A percentile compares a stretch with the other conserved stretches of the same genome.
phyloP scores from a whole-genome alignment of 2,113 vertebrate species.

The Aix galericulata region DNA sequence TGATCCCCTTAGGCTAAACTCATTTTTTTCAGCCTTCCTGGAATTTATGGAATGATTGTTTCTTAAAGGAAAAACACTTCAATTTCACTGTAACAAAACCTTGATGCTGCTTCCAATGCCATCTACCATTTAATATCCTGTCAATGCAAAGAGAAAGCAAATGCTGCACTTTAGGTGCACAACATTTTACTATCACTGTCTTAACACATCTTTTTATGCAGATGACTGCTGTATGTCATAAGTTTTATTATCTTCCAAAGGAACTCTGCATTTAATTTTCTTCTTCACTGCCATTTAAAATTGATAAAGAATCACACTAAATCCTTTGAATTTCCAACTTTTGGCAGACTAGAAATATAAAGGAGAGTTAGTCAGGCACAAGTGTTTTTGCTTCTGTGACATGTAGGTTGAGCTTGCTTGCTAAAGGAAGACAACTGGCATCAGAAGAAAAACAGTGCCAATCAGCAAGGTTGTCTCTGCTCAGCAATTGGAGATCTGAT shows the following conservation, averaged over 20 bases:
- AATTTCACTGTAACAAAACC: neutral
- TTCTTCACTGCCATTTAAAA: conserved; percentile 38
- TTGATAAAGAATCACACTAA: conserved; percentile 6
- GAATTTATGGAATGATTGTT: neutral
- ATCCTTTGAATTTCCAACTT: neutral
- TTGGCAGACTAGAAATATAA: neutral
- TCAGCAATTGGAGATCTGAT: neutral
- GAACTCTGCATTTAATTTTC: conserved; percentile 54
- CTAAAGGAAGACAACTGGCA: neutral
- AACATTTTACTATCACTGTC: conserved; percentile 9
- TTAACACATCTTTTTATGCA: conserved; percentile 51
- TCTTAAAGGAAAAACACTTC: neutral
- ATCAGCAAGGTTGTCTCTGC: neutral
- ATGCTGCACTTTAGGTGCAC: neutral
- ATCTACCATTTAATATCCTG: neutral
- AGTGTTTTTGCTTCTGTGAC: neutral
- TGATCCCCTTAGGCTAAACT: neutral
- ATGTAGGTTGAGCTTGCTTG: neutral
- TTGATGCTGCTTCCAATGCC: neutral
- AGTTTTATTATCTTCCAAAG: conserved; percentile 56
- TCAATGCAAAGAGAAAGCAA: neutral
- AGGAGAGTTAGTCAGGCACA: neutral
- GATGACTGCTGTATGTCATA: neutral
- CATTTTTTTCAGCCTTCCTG: neutral
- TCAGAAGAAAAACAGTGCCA: neutral